A percentile compares a stretch with the other conserved stretches of the same genome.
These are phyloP conservation scores for Drosophila buzzatii DNA, from an alignment of 2,888 invertebrate genomes.

Conservation along the genomic window DNA sequence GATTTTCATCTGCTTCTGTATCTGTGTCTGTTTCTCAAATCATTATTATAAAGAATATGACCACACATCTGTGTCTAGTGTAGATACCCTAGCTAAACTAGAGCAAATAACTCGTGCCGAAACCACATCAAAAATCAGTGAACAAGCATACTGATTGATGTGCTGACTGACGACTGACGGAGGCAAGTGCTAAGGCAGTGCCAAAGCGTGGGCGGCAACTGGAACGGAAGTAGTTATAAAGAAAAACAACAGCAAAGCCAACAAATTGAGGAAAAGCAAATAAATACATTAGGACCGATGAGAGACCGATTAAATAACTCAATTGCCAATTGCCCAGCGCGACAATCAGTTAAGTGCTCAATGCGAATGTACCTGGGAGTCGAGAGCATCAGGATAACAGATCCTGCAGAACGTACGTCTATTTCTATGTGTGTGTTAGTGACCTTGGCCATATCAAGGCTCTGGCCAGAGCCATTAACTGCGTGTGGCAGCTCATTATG, in stretches of 20 bases:
- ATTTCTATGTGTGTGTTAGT: conserved; percentile 1
- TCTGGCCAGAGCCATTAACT: conserved; percentile 73
- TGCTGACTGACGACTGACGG: conserved; percentile 23
- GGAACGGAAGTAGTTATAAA: conserved; percentile 65
- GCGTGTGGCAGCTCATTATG: conserved; percentile 84
- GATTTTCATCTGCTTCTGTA: no score
- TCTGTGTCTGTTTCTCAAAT: no score
- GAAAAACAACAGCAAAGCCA: neutral
- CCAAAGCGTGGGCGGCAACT: conserved; percentile 28
- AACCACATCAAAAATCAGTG: conserved; percentile 64
- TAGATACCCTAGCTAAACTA: neutral
- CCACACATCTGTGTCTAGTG: neutral
- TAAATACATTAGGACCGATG: conserved; percentile 58
- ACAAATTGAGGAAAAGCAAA: conserved; percentile 29
- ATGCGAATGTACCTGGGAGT: neutral
- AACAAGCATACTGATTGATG: conserved; percentile 31
- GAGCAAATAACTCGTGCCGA: conserved; percentile 39
- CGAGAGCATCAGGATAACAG: conserved; percentile 12
- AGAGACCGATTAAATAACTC: conserved; percentile 54
- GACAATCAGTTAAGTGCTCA: conserved; percentile 30
- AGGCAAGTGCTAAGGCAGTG: conserved; percentile 7
- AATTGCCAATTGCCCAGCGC: conserved; percentile 45
- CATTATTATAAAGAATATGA: neutral
- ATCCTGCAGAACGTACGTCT: conserved; percentile 3
- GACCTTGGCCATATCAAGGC: conserved; percentile 67